phyloP scores from a whole-genome alignment of 1,140 invertebrate species.

The Pygmarrhopalites habei region DNA sequence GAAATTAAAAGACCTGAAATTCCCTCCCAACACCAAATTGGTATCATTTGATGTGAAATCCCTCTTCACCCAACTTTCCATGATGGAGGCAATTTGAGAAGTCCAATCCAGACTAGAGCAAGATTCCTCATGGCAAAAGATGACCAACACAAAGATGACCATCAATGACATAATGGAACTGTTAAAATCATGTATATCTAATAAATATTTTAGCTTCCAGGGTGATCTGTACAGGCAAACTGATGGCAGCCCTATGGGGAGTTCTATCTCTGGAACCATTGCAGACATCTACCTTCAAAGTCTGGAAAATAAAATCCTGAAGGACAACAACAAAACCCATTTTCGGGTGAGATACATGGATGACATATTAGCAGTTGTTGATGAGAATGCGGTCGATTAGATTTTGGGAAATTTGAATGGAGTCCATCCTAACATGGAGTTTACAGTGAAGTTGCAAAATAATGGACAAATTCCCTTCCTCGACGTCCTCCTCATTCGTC shows the following conservation, averaged over 20 bases:
- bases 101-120: not conserved
- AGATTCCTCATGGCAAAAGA: not conserved
- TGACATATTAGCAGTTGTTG: conserved; percentile 21
- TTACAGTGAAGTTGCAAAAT: conserved; percentile 4
- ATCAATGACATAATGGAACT: conserved; percentile 16
- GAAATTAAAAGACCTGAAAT: not conserved
- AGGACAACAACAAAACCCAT: conserved; percentile 12
- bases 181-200: conserved; percentile 14
- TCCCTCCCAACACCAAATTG: conserved; percentile 7
- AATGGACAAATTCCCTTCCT: conserved; percentile 9
- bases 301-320: conserved; percentile 18
- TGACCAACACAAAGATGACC: not conserved
- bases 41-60: conserved; percentile 32
- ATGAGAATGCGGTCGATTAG: not conserved
- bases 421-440: conserved; percentile 5
- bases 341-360: conserved; percentile 32
- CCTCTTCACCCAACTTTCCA: conserved; percentile 32
- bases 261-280: conserved; percentile 15
- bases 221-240: conserved; percentile 23
- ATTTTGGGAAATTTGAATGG: not conserved
- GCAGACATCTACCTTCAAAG: conserved; percentile 23
- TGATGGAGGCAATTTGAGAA: not conserved
- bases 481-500: not conserved
- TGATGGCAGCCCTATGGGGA: conserved; percentile 33
- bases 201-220: conserved; percentile 24